phyloP scores from a whole-genome alignment of 1,140 invertebrate genomes.

The Polypedilum vanderplanki region DNA sequence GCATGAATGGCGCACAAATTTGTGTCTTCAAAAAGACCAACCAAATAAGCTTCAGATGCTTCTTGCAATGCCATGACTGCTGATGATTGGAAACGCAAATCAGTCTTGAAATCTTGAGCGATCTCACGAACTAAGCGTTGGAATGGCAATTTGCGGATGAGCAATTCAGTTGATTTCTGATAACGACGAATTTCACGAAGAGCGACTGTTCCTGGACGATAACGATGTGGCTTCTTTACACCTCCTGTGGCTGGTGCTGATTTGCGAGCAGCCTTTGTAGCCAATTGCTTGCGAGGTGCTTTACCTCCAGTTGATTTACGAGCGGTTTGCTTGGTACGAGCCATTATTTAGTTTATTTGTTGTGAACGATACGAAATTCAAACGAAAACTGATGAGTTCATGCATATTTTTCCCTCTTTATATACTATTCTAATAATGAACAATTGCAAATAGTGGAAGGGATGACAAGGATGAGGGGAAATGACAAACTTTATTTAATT shows the following conservation, averaged over 20 bases:
- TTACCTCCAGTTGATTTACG: conserved; percentile 52
- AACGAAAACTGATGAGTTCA: too few species aligned
- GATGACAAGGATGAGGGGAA: too few species aligned
- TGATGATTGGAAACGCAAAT: conserved; percentile 72
- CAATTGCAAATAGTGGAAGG: too few species aligned
- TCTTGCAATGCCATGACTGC: conserved; percentile 71
- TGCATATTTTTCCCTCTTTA: too few species aligned
- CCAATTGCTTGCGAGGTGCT: conserved; percentile 70
- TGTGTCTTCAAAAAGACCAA: conserved; percentile 88
- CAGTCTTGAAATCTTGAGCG: conserved; percentile 75
- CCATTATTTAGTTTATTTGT: background rate
- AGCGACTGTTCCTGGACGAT: conserved; percentile 60
- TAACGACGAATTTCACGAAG: conserved; percentile 71
- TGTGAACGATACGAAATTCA: too few species aligned
- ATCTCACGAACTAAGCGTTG: conserved; percentile 80
- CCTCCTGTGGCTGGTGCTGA: too few species aligned
- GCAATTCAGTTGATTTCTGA: conserved; percentile 70
- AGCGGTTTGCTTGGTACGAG: too few species aligned
- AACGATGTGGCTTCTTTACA: conserved; percentile 43
- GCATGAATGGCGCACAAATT: conserved; percentile 92
- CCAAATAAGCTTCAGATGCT: conserved; percentile 84
- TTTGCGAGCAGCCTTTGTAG: conserved; percentile 49
- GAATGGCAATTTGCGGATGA: conserved; percentile 84
- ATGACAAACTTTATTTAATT: background rate
- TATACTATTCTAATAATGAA: too few species aligned